These are phyloP conservation scores for Emydoidea blandingii DNA, from an alignment of 2,797 vertebrate genomes.

Conservation along the genomic window DNA sequence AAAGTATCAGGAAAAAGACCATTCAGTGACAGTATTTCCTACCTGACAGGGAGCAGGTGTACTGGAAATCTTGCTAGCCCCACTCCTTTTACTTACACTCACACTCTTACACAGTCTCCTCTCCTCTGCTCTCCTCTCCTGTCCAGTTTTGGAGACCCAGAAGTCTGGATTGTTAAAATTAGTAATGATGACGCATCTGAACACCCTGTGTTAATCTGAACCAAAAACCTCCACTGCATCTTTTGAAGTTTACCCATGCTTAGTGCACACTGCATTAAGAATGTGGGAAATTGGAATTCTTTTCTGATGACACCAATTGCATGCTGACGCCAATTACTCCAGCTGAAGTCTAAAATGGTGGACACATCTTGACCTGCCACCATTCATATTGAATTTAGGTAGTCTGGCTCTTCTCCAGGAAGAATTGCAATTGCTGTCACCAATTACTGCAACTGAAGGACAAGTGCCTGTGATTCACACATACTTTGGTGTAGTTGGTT, in stretches of 20 bases:
- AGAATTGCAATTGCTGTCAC: not conserved
- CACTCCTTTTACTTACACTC: too few relatives aligned
- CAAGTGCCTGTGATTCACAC: not conserved
- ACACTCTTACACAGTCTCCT: too few relatives aligned
- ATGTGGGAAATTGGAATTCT: too few relatives aligned
- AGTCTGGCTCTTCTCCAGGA: not conserved
- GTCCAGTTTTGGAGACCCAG: too few relatives aligned
- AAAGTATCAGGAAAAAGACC: not conserved
- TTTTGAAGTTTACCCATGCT: not conserved
- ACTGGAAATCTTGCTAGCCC: not conserved
- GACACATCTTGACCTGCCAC: not conserved
- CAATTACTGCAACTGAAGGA: not conserved
- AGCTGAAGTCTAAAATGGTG: not conserved
- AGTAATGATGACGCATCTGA: too few relatives aligned
- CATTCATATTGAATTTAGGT: not conserved
- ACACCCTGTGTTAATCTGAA: too few relatives aligned
- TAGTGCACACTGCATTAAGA: fast-evolving
- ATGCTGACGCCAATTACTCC: not conserved
- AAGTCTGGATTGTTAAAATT: too few relatives aligned
- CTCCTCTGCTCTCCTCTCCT: too few relatives aligned
- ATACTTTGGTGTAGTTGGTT: not conserved
- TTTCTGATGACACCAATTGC: too few relatives aligned
- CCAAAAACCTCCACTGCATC: too few relatives aligned
- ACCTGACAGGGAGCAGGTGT: not conserved
- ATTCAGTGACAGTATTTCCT: not conserved